phyloP scores from a whole-genome alignment of 1,140 invertebrate species.

The Stegodyphus dumicola region DNA sequence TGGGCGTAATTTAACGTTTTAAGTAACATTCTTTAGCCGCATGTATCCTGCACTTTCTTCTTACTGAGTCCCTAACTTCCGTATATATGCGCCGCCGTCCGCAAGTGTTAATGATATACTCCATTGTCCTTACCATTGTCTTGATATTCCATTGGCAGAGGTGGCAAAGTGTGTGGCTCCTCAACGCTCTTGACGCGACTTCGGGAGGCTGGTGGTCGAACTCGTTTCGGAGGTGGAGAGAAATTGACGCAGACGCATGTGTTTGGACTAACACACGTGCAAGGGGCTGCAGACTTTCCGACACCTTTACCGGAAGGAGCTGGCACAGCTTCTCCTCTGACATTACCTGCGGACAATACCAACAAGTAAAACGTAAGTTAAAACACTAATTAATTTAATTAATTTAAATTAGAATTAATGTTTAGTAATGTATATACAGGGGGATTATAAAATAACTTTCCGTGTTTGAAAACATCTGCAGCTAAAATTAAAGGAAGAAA shows the following conservation, averaged over 20 bases:
- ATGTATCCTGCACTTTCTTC: too few species aligned
- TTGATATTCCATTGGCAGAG: conserved; percentile 1
- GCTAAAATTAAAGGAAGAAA: too few species aligned
- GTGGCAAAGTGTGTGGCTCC: neutral
- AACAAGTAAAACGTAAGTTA: neutral
- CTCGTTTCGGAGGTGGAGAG: neutral
- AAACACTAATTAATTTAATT: too few species aligned
- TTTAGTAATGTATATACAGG: too few species aligned
- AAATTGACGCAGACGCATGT: conserved; percentile 16
- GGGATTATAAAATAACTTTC: too few species aligned
- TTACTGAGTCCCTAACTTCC: too few species aligned
- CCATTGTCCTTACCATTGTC: neutral
- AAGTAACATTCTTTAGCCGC: too few species aligned
- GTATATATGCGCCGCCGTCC: too few species aligned
- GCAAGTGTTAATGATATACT: too few species aligned
- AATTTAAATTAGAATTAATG: too few species aligned
- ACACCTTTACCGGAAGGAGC: conserved; percentile 1
- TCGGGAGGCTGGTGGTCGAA: neutral
- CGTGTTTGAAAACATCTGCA: too few species aligned
- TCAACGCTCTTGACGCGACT: neutral
- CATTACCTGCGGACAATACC: neutral
- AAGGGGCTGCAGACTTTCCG: conserved; percentile 23
- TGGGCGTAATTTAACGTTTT: too few species aligned
- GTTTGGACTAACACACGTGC: conserved; percentile 8
- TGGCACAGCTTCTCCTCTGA: conserved; percentile 19